These are phyloP conservation scores for Omphaloscelis lunosa DNA, from an alignment of 2,888 invertebrate species.

Conservation along the genomic window DNA sequence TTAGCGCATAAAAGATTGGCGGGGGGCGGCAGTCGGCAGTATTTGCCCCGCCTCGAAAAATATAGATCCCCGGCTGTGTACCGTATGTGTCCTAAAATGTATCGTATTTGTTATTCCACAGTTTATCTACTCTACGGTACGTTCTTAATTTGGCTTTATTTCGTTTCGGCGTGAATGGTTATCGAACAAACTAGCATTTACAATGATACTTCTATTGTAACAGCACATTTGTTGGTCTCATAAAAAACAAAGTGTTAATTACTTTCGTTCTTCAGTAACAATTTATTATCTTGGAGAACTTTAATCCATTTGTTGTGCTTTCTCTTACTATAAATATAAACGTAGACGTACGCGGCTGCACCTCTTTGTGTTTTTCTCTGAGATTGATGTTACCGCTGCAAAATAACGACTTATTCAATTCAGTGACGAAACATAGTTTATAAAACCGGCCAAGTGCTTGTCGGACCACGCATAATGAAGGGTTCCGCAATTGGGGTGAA, in stretches of 20 bases:
- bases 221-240: neutral
- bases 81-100: neutral
- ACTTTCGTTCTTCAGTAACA: slow-evolving; percentile 5
- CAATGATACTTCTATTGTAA: neutral
- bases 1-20: no score
- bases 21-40: no score
- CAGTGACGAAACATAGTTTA: neutral
- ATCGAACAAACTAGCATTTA: neutral
- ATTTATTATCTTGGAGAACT: slow-evolving; percentile 2
- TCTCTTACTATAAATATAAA: neutral
- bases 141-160: neutral
- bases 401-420: neutral
- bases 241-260: neutral
- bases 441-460: neutral
- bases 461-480: neutral
- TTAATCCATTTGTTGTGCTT: slow-evolving; percentile 29
- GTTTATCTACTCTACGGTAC: neutral
- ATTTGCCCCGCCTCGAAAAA: no score
- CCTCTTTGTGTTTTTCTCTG: neutral
- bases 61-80: no score
- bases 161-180: no score
- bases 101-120: neutral
- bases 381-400: neutral
- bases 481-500: neutral
- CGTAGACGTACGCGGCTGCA: neutral